Conservation (phyloP, 2,888 invertebrate genomes). For the Trachelus troglodyta region DNA sequence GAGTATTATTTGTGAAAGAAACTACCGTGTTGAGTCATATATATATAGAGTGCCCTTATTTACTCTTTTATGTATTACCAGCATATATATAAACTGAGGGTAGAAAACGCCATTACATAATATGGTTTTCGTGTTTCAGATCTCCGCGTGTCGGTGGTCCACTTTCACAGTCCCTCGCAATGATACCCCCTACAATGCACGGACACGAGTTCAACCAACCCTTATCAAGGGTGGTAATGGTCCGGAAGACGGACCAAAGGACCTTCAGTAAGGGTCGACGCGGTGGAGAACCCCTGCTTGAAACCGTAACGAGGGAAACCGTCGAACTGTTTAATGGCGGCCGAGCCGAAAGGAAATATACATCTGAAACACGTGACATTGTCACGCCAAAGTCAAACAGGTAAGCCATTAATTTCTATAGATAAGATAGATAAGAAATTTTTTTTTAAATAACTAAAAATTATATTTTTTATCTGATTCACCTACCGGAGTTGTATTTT, state of each 20-base stretch:
- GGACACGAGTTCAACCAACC: constrained; percentile 65
- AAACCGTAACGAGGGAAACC: constrained; percentile 75
- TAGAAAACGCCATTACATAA: too few relatives aligned
- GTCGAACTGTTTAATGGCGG: constrained; percentile 75
- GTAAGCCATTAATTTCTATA: constrained; percentile 28
- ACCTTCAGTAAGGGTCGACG: constrained; percentile 72
- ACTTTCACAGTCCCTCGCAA: constrained; percentile 61
- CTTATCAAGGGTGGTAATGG: constrained; percentile 75
- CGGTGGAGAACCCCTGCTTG: constrained; percentile 74
- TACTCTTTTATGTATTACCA: too few relatives aligned
- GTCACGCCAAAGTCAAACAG: constrained; percentile 64
- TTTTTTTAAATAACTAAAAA: neutral
- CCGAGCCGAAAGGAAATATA: constrained; percentile 73
- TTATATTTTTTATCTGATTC: neutral
- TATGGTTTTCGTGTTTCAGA: constrained; percentile 34
- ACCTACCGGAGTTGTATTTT: too few relatives aligned
- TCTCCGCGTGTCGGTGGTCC: constrained; percentile 64
- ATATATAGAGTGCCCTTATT: too few relatives aligned
- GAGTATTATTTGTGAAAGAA: too few relatives aligned
- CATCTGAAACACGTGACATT: constrained; percentile 72
- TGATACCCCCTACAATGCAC: constrained; percentile 65
- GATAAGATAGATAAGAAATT: neutral
- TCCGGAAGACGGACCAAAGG: constrained; percentile 76
- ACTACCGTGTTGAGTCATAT: too few relatives aligned
- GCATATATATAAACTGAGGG: too few relatives aligned